A percentile compares a stretch with the other conserved stretches of the same genome.
phyloP scores from a whole-genome alignment of 2,113 vertebrate genomes.

The Argyrosomus japonicus region DNA sequence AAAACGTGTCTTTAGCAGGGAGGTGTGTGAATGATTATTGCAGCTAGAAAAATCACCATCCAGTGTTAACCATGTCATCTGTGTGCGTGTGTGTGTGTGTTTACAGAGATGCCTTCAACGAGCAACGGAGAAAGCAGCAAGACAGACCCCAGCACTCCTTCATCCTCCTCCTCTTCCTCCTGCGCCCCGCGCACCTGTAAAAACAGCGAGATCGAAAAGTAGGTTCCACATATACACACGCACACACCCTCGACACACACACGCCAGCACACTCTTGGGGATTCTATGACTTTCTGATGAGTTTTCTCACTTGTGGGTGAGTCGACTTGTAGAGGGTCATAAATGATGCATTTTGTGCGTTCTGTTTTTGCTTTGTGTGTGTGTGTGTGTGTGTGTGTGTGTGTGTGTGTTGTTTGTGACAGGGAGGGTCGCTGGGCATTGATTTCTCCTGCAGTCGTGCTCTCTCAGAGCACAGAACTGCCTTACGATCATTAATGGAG shows the following conservation, averaged over 20 bases:
- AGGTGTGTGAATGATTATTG: not conserved
- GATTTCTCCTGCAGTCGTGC: slow-evolving; percentile 68
- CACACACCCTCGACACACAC: slow-evolving; percentile 5
- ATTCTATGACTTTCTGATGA: slow-evolving; percentile 55
- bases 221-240: slow-evolving; percentile 67
- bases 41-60: not conserved
- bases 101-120: slow-evolving; percentile 97
- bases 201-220: slow-evolving; percentile 99
- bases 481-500: slow-evolving; percentile 62
- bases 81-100: slow-evolving; percentile 16
- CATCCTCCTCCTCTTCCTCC: slow-evolving; percentile 76
- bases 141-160: slow-evolving; percentile 87
- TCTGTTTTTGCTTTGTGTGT: slow-evolving; percentile 14
- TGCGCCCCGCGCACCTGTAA: slow-evolving; percentile 96
- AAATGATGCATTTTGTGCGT: slow-evolving; percentile 75
- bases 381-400: not conserved
- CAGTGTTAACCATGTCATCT: not conserved
- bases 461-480: slow-evolving; percentile 44
- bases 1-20: too few relatives aligned
- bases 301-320: slow-evolving; percentile 55
- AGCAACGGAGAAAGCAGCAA: slow-evolving; percentile 98
- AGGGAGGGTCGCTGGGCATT: slow-evolving; percentile 67
- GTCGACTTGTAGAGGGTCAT: slow-evolving; percentile 46
- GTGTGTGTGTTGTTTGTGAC: not conserved
- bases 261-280: not conserved